Percentiles rank a stretch among this genome's conserved stretches.
phyloP scores from a whole-genome alignment of 1,140 invertebrate genomes.

The Leptinotarsa texana region DNA sequence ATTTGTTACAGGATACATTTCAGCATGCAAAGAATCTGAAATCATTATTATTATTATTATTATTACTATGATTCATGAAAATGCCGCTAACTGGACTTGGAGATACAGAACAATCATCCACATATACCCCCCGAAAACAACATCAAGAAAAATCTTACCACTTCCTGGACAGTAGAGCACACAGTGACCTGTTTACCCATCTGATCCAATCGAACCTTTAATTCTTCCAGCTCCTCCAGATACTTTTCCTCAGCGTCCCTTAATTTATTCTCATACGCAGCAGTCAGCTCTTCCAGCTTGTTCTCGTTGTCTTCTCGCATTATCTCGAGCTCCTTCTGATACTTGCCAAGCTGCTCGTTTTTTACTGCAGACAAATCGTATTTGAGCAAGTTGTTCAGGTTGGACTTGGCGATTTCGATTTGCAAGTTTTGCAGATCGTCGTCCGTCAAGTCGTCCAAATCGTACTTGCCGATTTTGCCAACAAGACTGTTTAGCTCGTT shows the following conservation, averaged over 20 bases:
- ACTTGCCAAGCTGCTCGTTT: slow-evolving; percentile 39
- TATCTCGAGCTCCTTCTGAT: slow-evolving; percentile 50
- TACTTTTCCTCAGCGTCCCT: slow-evolving; percentile 57
- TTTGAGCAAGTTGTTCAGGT: slow-evolving; percentile 42
- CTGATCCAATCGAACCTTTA: slow-evolving; percentile 59
- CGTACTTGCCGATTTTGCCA: slow-evolving; percentile 33
- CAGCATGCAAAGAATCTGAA: too few species aligned
- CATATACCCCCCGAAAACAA: background rate
- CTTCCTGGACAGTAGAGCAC: slow-evolving; percentile 57
- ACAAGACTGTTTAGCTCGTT: slow-evolving; percentile 35
- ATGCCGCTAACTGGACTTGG: too few species aligned
- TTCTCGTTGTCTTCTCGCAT: slow-evolving; percentile 56
- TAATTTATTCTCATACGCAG: slow-evolving; percentile 56
- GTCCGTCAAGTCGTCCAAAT: slow-evolving; percentile 38
- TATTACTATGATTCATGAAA: too few species aligned
- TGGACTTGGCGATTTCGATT: slow-evolving; percentile 37
- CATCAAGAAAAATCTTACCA: slow-evolving; percentile 52
- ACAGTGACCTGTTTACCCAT: slow-evolving; percentile 49
- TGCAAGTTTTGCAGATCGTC: slow-evolving; percentile 40
- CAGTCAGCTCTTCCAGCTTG: slow-evolving; percentile 56
- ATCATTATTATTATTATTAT: too few species aligned
- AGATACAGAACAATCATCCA: background rate
- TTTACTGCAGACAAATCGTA: slow-evolving; percentile 36
- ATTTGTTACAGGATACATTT: too few species aligned
- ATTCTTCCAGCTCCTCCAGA: slow-evolving; percentile 56